Evolutionary conservation across 2,797 vertebrate species (phyloP).

Genomic region (Sebastes hopkinsi): DNA sequence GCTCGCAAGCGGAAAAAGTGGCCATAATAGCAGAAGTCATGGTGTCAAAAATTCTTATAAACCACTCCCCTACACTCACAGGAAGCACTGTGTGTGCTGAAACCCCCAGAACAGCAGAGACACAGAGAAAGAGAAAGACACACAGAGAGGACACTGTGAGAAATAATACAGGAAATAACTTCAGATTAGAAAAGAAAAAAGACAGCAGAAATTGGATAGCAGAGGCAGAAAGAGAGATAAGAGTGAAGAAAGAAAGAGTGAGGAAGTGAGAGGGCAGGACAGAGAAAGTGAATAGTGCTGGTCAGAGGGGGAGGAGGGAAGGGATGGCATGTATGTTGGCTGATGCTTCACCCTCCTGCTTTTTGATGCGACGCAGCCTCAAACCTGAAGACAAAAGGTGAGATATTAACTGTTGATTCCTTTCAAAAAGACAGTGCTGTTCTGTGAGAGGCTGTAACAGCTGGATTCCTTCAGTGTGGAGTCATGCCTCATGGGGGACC

Average conservation of each 20-base stretch:
- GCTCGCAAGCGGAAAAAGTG: not conserved
- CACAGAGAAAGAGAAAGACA: not conserved
- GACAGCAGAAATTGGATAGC: not conserved
- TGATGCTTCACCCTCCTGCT: conserved; percentile 33
- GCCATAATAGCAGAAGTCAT: conserved; percentile 50
- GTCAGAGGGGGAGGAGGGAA: not conserved
- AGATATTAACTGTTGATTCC: conserved; percentile 7
- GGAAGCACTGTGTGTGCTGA: conserved; percentile 42
- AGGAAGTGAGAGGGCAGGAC: not conserved
- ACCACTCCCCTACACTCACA: conserved; percentile 65
- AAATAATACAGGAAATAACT: conserved; percentile 23
- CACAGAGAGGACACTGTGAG: not conserved
- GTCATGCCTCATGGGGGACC: conserved; percentile 53
- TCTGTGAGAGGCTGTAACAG: not conserved
- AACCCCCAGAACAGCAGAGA: conserved; percentile 23
- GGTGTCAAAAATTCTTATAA: conserved; percentile 44
- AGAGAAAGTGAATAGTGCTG: not conserved
- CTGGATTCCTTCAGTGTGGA: conserved; percentile 48
- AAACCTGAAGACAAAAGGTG: conserved; percentile 55
- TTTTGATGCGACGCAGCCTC: conserved; percentile 9
- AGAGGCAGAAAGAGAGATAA: not conserved
- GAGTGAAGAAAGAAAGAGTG: not conserved
- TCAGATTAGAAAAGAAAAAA: not conserved
- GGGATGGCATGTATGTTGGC: not conserved
- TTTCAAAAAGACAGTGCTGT: not conserved